A percentile compares a stretch with the other conserved stretches of the same genome.
Conservation (phyloP, 2,113 vertebrate genomes). For the Psammodynastes pulverulentus region DNA sequence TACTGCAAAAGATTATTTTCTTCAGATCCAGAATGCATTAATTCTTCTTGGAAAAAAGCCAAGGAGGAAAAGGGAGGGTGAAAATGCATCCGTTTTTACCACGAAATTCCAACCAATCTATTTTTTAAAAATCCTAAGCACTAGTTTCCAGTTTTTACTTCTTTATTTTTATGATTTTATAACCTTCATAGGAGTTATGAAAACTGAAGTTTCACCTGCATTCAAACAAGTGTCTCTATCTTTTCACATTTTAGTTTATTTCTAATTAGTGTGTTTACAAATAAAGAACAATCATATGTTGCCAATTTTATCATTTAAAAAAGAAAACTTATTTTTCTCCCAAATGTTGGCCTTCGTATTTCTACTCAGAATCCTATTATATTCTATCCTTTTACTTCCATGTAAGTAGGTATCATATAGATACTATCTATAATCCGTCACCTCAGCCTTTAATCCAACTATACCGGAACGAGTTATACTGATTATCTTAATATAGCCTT, state of each 20-base stretch:
- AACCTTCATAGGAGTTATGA: background rate
- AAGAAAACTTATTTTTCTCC: background rate
- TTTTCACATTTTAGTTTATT: background rate
- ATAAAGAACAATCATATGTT: background rate
- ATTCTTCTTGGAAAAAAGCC: background rate
- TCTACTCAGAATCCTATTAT: background rate
- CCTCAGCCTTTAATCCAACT: background rate
- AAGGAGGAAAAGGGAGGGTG: no score
- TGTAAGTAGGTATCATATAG: background rate
- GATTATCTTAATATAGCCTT: background rate
- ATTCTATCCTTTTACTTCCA: background rate
- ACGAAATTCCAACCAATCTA: background rate
- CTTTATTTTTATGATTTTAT: background rate
- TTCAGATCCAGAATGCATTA: background rate
- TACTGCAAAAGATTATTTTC: background rate
- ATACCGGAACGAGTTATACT: background rate
- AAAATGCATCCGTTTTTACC: background rate
- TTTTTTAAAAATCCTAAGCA: background rate
- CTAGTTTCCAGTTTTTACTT: background rate
- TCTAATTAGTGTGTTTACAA: background rate
- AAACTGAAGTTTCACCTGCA: background rate
- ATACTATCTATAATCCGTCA: background rate
- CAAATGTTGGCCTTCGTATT: background rate
- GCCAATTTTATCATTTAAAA: background rate
- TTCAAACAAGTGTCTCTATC: background rate